Base-by-base conservation (phyloP, 1,140 invertebrate species). In the Goniozus legneri region DNA sequence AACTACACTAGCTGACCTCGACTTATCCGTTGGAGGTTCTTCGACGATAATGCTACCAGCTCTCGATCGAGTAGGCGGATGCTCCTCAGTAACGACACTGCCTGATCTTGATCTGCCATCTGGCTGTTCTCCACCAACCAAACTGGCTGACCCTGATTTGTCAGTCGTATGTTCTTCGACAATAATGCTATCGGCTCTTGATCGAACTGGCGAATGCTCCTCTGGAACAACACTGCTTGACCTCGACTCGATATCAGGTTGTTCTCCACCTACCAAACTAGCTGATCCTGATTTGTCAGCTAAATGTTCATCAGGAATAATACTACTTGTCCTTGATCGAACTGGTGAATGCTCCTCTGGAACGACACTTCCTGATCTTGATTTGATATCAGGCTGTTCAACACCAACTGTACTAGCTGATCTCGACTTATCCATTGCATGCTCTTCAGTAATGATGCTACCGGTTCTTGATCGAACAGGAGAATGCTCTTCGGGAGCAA, bases 41-140 rank as follows among this genome's bases (percentile, higher is more conserved):
- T 73, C 71, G 1, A 71, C 69, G 24, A 60, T 65, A 38, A 71
- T 53, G 55, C 70, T 73, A 1, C 61, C 62, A n/a, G 64, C 59
- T 56, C 69, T 59, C 1, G 73, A 73, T 43, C 69, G 44, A 20
- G 48, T 48, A 8, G 54, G 15, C 1, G 65, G 64, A 27, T 27
- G 4, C 10, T 27, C 10, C 10, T 27, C 24, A 10, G 4, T 27
- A 27, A 27, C 24, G 4, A 27, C 10, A 27, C 15, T 2, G 18
- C 22, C 34, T 48, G 47, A 3, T 22, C 36, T 14, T 38, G 42
- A 14, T 22, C 8, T 12, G 36, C 43, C 13, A 16, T 4, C 8
- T 27, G 4, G 24, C 10, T 30, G 34, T 14, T 45, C 46, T n/a
- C 46, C 39, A 19, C 15, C 22, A 31, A 41, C 51, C 6, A 30